Conservation (phyloP, 2,113 vertebrate genomes). For the Campylorhamphus procurvoides region DNA sequence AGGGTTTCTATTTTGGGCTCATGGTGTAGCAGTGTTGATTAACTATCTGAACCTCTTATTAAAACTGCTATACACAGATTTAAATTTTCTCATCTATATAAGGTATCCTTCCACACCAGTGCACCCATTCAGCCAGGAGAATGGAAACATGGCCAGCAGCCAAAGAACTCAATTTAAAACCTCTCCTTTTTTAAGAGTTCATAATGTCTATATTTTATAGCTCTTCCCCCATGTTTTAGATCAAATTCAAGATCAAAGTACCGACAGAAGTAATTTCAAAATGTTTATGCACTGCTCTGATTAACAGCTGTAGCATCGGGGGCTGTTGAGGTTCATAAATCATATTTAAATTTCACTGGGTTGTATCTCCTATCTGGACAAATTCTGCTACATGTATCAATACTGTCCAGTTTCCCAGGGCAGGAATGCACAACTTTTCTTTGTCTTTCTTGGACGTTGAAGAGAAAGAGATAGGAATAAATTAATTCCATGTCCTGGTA, state of each 20-base stretch:
- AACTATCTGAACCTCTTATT: background rate
- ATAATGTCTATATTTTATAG: background rate
- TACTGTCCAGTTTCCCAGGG: background rate
- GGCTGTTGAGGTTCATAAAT: background rate
- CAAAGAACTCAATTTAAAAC: constrained; percentile 38
- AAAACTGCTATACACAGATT: background rate
- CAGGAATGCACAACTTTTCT: background rate
- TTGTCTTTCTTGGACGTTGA: background rate
- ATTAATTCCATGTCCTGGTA: background rate
- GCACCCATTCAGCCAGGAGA: background rate
- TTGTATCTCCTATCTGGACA: background rate
- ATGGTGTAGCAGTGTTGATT: background rate
- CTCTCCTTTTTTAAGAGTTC: background rate
- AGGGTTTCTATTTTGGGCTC: background rate
- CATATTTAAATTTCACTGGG: background rate
- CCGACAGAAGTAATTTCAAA: background rate
- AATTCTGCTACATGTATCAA: background rate
- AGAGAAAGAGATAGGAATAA: background rate
- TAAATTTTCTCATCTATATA: constrained; percentile 49
- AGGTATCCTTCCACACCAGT: constrained; percentile 27
- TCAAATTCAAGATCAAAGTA: constrained; percentile 20
- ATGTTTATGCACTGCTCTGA: background rate
- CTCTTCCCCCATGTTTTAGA: background rate
- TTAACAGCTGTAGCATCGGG: background rate
- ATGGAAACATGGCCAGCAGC: constrained; percentile 43